phyloP scores from a whole-genome alignment of 2,113 vertebrate species.

The Pelecanoides urinatrix region DNA sequence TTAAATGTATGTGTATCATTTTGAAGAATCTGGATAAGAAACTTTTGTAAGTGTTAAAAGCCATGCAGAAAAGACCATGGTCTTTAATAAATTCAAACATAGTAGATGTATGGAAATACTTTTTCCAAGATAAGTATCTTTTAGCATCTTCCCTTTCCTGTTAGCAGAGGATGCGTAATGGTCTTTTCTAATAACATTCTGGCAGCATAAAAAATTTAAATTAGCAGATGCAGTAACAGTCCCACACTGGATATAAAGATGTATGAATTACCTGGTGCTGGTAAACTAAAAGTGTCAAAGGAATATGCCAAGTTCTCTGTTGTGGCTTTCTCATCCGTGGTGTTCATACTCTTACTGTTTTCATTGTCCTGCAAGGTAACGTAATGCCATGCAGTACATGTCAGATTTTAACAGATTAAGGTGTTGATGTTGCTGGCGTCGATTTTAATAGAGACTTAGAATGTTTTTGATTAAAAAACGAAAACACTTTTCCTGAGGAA shows the following conservation, averaged over 20 bases:
- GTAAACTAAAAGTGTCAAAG: neutral
- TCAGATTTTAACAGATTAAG: neutral
- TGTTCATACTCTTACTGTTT: neutral
- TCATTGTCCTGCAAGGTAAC: neutral
- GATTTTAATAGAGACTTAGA: neutral
- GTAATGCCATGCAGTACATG: rapidly evolving
- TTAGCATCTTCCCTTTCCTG: neutral
- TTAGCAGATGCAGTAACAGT: neutral
- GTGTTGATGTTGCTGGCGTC: neutral
- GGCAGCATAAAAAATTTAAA: neutral
- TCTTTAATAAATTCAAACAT: neutral
- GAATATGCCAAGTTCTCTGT: neutral
- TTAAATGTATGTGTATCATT: neutral
- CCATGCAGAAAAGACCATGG: neutral
- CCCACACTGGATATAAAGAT: neutral
- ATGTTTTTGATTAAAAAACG: neutral
- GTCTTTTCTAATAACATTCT: neutral
- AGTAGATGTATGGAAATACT: neutral
- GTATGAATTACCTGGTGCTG: neutral
- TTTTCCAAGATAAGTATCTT: neutral
- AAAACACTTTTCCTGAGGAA: neutral
- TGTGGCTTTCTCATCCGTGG: neutral
- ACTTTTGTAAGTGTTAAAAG: neutral
- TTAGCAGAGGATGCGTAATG: neutral
- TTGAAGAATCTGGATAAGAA: neutral